Conservation (phyloP, 2,888 invertebrate genomes). For the Lymantria dispar region DNA sequence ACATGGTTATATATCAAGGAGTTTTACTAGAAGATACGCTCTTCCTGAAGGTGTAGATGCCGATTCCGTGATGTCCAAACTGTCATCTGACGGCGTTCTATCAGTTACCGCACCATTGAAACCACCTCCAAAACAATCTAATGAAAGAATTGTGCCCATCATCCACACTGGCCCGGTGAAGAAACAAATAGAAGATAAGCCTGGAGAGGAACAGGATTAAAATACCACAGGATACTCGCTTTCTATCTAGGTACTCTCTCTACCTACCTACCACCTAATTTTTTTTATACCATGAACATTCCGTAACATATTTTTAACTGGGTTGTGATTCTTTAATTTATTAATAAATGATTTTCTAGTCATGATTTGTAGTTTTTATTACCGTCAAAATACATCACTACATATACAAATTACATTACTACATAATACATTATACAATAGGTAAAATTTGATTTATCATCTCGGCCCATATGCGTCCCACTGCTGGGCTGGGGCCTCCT, state of each 20-base stretch:
- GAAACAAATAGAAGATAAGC: slow-evolving; percentile 6
- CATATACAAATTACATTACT: too few species aligned
- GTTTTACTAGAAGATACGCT: slow-evolving; percentile 85
- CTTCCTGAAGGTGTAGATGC: slow-evolving; percentile 83
- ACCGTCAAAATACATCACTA: too few species aligned
- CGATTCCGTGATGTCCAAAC: slow-evolving; percentile 85
- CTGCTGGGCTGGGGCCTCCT: too few species aligned
- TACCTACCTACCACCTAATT: neutral
- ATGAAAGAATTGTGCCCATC: slow-evolving; percentile 86
- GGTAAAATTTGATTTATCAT: too few species aligned
- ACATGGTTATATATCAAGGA: slow-evolving; percentile 88
- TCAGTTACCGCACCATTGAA: slow-evolving; percentile 86
- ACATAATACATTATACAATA: too few species aligned
- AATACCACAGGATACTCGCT: neutral
- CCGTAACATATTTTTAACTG: neutral
- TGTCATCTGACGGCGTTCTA: slow-evolving; percentile 90
- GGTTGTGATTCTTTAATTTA: neutral
- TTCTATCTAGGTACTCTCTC: neutral
- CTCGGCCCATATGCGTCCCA: too few species aligned
- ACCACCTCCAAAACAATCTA: slow-evolving; percentile 51
- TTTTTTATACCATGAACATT: neutral
- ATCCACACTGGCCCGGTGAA: slow-evolving; percentile 85
- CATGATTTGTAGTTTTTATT: neutral
- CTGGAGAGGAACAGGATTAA: neutral
- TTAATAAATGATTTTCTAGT: neutral